A percentile compares a stretch with the other conserved stretches of the same genome.
phyloP scores from a whole-genome alignment of 2,113 vertebrate genomes.

The Gallinago undulata region DNA sequence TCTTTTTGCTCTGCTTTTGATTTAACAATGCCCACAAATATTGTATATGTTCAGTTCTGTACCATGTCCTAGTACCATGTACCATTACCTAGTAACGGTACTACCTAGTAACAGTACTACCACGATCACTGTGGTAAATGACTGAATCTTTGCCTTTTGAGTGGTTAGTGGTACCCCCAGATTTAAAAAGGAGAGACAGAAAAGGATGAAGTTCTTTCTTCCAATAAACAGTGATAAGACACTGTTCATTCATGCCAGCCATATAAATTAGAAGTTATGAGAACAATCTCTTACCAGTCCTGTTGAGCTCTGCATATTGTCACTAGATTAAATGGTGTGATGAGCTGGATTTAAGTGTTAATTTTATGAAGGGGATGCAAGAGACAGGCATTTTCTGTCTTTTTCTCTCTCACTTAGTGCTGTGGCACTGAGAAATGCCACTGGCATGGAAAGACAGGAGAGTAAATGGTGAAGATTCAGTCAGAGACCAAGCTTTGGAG shows the following conservation, averaged over 20 bases:
- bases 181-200: background rate
- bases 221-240: background rate
- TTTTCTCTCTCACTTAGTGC: background rate
- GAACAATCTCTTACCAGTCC: background rate
- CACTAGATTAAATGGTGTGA: constrained; percentile 6
- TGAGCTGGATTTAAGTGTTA: constrained; percentile 22
- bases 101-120: background rate
- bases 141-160: background rate
- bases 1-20: background rate
- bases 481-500: background rate
- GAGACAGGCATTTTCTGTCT: background rate
- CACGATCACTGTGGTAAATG: background rate
- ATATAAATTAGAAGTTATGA: background rate
- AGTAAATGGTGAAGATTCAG: background rate
- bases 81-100: too few species aligned
- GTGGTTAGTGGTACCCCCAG: background rate
- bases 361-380: background rate
- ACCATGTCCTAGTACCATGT: background rate
- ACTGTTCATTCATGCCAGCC: background rate
- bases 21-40: background rate
- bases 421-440: background rate
- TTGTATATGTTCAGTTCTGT: background rate
- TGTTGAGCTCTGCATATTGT: background rate
- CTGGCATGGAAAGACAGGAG: accelerated
- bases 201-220: background rate